phyloP scores from a whole-genome alignment of 2,888 invertebrate genomes.

The Drosophila antonietae region DNA sequence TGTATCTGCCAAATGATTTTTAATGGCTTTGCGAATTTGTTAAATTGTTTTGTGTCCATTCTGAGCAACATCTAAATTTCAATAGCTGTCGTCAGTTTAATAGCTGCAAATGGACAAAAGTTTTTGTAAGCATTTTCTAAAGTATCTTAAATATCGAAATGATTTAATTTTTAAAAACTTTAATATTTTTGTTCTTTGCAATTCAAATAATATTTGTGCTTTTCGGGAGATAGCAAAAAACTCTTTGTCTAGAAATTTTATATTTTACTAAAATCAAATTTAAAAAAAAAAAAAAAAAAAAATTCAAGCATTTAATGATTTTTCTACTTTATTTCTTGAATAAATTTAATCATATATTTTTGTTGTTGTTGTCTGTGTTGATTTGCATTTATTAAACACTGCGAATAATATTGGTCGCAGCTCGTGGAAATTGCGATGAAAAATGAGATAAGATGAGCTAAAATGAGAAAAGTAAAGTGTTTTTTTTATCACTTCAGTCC shows the following conservation, averaged over 20 bases:
- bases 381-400: slow-evolving; percentile 41
- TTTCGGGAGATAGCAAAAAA: background rate
- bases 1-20: slow-evolving; percentile 33
- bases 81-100: slow-evolving; percentile 15
- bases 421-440: slow-evolving; percentile 14
- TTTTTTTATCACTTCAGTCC: slow-evolving; percentile 46
- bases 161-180: background rate
- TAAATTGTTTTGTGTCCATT: slow-evolving; percentile 13
- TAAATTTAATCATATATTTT: slow-evolving; percentile 9
- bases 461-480: slow-evolving; percentile 47
- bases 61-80: slow-evolving; percentile 19
- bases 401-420: slow-evolving; percentile 29
- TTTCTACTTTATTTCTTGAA: background rate
- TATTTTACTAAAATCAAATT: background rate
- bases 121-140: background rate
- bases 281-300: background rate
- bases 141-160: background rate
- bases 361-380: background rate
- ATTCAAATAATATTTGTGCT: background rate
- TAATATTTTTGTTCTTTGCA: background rate
- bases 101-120: background rate
- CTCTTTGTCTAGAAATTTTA: background rate
- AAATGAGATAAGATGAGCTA: slow-evolving; percentile 11
- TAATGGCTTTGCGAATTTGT: slow-evolving; percentile 41
- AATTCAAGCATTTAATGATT: no score